Evolutionary conservation across 2,888 invertebrate species (phyloP).

Genomic region (Bedellia somnulentella): DNA sequence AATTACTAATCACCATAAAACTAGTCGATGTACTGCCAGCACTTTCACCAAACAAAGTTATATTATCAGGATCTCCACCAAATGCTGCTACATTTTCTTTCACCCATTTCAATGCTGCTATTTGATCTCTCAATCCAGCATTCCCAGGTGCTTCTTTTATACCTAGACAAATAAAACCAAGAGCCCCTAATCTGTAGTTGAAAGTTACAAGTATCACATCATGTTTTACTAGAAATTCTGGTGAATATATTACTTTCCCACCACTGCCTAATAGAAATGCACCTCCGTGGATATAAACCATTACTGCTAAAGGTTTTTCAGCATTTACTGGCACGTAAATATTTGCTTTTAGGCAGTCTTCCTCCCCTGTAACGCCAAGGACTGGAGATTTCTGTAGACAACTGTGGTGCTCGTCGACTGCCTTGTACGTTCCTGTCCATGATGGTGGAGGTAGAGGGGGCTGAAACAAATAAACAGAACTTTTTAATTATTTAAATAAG

Average conservation of each 20-base stretch:
- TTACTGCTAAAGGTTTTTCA: constrained; percentile 27
- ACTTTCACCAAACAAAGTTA: constrained; percentile 48
- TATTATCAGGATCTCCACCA: constrained; percentile 42
- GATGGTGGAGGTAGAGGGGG: constrained; percentile 36
- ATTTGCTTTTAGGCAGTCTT: constrained; percentile 42
- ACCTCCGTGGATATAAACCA: constrained; percentile 47
- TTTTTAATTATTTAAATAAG: too few relatives aligned
- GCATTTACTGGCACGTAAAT: constrained; percentile 29
- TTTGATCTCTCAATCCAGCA: constrained; percentile 42
- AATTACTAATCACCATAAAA: constrained; percentile 26
- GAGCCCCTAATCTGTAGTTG: constrained; percentile 39
- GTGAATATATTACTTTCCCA: constrained; percentile 33
- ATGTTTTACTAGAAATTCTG: constrained; percentile 34
- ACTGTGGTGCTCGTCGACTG: constrained; percentile 26
- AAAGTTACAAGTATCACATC: constrained; percentile 41
- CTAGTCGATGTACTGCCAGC: constrained; percentile 37
- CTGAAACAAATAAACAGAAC: too few relatives aligned
- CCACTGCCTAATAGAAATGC: constrained; percentile 39
- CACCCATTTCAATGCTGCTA: constrained; percentile 45
- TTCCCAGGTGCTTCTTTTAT: constrained; percentile 47
- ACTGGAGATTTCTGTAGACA: constrained; percentile 27
- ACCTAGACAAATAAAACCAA: constrained; percentile 41
- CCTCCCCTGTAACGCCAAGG: constrained; percentile 23
- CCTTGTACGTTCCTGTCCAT: constrained; percentile 39
- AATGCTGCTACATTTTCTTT: constrained; percentile 42